Percentiles rank a stretch among this genome's conserved stretches.
These are phyloP conservation scores for Dunckerocampus dactyliophorus DNA, from an alignment of 2,113 vertebrate species.

Conservation along the genomic window DNA sequence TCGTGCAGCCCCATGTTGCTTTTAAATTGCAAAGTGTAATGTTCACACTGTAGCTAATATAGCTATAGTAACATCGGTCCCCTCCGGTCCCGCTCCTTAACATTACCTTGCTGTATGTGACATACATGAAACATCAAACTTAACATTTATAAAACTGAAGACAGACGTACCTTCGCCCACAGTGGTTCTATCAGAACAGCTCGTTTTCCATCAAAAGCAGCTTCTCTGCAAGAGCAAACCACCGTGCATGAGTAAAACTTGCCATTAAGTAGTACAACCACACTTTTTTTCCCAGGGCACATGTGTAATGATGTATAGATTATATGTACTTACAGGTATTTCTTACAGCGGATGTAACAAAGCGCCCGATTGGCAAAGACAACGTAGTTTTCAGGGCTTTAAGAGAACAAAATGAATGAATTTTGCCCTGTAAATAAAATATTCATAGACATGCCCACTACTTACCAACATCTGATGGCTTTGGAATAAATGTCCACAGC, in stretches of 20 bases:
- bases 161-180: constrained; percentile 86
- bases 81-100: too few relatives aligned
- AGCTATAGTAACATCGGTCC: too few relatives aligned
- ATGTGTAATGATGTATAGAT: background rate
- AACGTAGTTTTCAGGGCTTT: constrained; percentile 82
- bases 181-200: constrained; percentile 80
- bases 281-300: background rate
- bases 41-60: too few relatives aligned
- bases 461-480: constrained; percentile 85
- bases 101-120: background rate
- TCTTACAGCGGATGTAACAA: constrained; percentile 77
- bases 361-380: constrained; percentile 90
- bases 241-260: background rate
- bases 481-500: constrained; percentile 81
- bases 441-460: background rate
- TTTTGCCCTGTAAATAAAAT: background rate
- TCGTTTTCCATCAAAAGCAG: constrained; percentile 84
- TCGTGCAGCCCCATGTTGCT: too few relatives aligned
- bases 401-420: background rate
- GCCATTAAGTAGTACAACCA: background rate
- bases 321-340: constrained; percentile 67
- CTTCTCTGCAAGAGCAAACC: constrained; percentile 71
- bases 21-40: too few relatives aligned
- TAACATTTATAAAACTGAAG: too few relatives aligned
- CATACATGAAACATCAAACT: background rate